Conservation (phyloP, 2,113 vertebrate genomes). For the Origma solitaria region DNA sequence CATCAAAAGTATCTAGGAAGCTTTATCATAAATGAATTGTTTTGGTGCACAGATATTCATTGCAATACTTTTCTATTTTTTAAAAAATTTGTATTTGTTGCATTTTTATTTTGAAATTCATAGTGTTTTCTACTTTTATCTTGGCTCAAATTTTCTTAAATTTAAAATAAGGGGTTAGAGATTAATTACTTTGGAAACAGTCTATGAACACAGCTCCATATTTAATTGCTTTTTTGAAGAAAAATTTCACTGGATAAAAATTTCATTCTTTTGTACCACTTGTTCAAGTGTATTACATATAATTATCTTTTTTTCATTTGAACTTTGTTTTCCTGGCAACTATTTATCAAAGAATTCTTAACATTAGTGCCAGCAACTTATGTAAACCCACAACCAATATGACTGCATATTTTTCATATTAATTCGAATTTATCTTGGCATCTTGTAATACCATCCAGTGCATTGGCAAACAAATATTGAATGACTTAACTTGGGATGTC, state of each 20-base stretch:
- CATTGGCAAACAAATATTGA: neutral
- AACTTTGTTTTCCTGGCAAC: neutral
- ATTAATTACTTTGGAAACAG: neutral
- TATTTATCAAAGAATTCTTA: neutral
- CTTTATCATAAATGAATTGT: neutral
- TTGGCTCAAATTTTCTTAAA: neutral
- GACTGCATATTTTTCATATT: conserved; percentile 18
- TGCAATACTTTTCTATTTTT: neutral
- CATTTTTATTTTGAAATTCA: neutral
- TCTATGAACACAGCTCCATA: neutral
- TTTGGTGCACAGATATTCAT: neutral
- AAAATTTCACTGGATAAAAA: neutral
- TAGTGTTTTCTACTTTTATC: neutral
- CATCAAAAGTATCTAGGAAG: neutral
- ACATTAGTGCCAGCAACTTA: neutral
- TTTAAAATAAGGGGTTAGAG: neutral
- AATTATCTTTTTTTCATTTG: neutral
- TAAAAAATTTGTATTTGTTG: neutral
- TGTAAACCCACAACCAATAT: neutral
- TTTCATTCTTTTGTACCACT: neutral
- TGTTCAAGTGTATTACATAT: neutral
- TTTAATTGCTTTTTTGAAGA: neutral
- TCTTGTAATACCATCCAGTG: neutral
- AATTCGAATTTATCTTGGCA: conserved; percentile 53
- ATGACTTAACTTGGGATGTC: neutral